Conservation (phyloP, 2,888 invertebrate genomes). For the Tenthredo livida region DNA sequence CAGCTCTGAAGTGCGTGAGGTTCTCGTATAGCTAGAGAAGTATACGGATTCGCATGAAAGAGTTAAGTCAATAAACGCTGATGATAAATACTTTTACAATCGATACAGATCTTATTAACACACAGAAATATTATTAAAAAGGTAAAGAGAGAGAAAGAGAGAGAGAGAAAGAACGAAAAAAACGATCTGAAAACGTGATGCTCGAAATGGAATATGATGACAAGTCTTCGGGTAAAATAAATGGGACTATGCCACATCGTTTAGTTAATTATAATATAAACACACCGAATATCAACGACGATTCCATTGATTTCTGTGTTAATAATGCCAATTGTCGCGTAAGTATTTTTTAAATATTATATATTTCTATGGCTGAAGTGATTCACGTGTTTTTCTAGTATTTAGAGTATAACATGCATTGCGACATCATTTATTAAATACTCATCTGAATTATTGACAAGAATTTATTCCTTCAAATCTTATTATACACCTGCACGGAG, state of each 20-base stretch:
- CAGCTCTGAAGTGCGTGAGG: constrained; percentile 23
- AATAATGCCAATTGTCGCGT: not conserved
- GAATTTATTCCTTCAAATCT: not conserved
- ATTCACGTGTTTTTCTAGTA: not conserved
- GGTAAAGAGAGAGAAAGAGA: too few relatives aligned
- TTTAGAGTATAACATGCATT: not conserved
- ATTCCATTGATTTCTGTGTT: not conserved
- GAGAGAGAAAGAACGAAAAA: too few relatives aligned
- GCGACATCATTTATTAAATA: not conserved
- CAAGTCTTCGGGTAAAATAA: not conserved
- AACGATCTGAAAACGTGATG: not conserved
- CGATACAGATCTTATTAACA: not conserved
- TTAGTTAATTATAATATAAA: not conserved
- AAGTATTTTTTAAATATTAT: not conserved
- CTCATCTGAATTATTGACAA: too few relatives aligned
- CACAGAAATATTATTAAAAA: not conserved
- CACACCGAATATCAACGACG: not conserved
- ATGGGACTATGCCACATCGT: constrained; percentile 20
- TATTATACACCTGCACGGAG: not conserved
- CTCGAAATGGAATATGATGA: not conserved
- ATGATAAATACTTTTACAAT: not conserved
- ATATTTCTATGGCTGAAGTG: not conserved
- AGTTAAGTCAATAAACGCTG: not conserved
- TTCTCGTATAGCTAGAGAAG: not conserved
- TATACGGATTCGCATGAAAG: not conserved